Percentiles rank a stretch among this genome's conserved stretches.
phyloP scores from a whole-genome alignment of 2,113 vertebrate genomes.

The Mesocricetus auratus region DNA sequence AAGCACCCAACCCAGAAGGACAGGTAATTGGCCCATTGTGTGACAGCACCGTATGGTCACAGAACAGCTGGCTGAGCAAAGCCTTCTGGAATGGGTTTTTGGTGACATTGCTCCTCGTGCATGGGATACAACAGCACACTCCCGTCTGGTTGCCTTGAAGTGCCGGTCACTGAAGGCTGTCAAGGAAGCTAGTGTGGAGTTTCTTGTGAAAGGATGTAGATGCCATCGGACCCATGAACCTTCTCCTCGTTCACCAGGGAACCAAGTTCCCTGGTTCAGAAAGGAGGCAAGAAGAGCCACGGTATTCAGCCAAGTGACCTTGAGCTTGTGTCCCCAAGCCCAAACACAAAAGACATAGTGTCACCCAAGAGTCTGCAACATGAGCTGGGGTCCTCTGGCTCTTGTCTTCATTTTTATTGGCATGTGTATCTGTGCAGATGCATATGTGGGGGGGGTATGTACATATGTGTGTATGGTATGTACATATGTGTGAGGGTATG shows the following conservation, averaged over 20 bases:
- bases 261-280: background rate
- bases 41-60: background rate
- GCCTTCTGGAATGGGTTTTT: background rate
- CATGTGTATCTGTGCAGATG: background rate
- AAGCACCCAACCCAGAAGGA: background rate
- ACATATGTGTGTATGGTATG: too few relatives aligned
- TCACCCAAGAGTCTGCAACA: background rate
- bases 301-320: background rate
- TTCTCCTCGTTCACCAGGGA: background rate
- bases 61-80: background rate
- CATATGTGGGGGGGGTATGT: background rate
- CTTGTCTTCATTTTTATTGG: background rate
- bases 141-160: background rate
- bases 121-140: background rate
- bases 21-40: background rate
- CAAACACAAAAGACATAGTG: background rate
- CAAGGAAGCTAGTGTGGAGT: background rate
- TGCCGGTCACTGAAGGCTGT: background rate
- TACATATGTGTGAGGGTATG: too few relatives aligned
- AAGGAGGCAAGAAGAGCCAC: background rate
- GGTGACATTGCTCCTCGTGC: background rate
- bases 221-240: background rate
- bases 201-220: background rate
- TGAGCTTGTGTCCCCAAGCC: background rate
- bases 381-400: background rate